These are phyloP conservation scores for Nothoprocta perdicaria DNA, from an alignment of 2,113 vertebrate genomes.

Conservation along the genomic window DNA sequence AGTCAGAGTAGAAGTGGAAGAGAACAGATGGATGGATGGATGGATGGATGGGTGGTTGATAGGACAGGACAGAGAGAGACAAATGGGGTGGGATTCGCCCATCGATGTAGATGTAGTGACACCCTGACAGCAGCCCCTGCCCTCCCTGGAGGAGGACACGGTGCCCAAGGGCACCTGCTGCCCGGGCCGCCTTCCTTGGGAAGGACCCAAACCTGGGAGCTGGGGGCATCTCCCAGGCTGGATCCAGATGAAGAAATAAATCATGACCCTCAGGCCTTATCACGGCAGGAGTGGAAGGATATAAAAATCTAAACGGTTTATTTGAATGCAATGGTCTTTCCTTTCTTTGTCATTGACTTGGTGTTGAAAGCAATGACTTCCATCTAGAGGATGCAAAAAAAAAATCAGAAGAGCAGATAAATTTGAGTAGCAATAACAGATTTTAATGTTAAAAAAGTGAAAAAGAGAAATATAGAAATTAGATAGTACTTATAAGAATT, in stretches of 20 bases:
- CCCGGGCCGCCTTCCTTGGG: neutral
- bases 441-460: constrained; percentile 39
- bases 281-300: constrained; percentile 21
- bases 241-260: constrained; percentile 2
- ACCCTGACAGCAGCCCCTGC: no score
- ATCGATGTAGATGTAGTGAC: neutral
- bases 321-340: constrained; percentile 28
- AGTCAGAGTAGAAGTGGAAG: neutral
- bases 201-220: neutral
- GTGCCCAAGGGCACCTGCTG: no score
- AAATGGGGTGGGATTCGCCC: neutral
- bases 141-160: neutral
- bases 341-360: neutral
- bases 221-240: neutral
- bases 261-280: neutral
- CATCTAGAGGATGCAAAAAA: constrained; percentile 22
- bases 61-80: neutral
- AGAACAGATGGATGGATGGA: neutral
- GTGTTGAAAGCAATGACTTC: constrained; percentile 39
- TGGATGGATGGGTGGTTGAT: neutral
- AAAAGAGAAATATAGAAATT: constrained; percentile 37
- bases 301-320: constrained; percentile 34
- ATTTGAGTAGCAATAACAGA: constrained; percentile 15
- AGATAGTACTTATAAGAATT: constrained; percentile 30
- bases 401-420: neutral